Conservation (phyloP, 64 coral and sea anemone genomes). For the Pocillopora verrucosa region DNA sequence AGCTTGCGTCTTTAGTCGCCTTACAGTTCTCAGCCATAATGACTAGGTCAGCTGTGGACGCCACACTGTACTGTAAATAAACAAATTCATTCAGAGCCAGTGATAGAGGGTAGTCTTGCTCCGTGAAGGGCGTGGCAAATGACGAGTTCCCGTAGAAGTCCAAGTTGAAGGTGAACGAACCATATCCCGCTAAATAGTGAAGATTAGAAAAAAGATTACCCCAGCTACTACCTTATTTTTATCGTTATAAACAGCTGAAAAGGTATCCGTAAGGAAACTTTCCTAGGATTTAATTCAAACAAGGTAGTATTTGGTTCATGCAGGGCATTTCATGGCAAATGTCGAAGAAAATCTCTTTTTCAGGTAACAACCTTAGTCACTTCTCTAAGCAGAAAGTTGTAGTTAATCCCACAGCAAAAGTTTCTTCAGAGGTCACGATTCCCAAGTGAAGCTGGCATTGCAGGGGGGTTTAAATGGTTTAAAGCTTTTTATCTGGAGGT, state of each 20-base stretch:
- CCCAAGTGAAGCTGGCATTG: too few species aligned
- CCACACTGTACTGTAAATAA: conserved; percentile 13
- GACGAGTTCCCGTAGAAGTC: conserved; percentile 9
- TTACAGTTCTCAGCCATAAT: conserved; percentile 36
- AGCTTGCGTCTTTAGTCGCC: conserved; percentile 5
- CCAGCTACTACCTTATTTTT: background rate
- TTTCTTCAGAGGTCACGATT: too few species aligned
- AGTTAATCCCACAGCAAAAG: too few species aligned
- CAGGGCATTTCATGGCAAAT: too few species aligned
- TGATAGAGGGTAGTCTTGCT: background rate
- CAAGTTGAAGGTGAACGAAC: conserved; percentile 16
- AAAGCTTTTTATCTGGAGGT: too few species aligned
- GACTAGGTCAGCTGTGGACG: conserved; percentile 4
- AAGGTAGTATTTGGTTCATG: too few species aligned
- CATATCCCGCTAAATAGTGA: conserved; percentile 10
- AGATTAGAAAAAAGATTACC: background rate
- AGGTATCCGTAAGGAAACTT: background rate
- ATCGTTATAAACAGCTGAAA: background rate
- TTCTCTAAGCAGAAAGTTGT: too few species aligned
- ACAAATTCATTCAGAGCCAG: background rate
- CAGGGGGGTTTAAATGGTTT: too few species aligned
- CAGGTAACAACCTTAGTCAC: too few species aligned
- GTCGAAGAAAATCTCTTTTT: too few species aligned
- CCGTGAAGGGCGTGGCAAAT: background rate
- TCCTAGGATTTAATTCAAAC: too few species aligned